phyloP scores from a whole-genome alignment of 2,113 vertebrate species.

The Macaca nemestrina region DNA sequence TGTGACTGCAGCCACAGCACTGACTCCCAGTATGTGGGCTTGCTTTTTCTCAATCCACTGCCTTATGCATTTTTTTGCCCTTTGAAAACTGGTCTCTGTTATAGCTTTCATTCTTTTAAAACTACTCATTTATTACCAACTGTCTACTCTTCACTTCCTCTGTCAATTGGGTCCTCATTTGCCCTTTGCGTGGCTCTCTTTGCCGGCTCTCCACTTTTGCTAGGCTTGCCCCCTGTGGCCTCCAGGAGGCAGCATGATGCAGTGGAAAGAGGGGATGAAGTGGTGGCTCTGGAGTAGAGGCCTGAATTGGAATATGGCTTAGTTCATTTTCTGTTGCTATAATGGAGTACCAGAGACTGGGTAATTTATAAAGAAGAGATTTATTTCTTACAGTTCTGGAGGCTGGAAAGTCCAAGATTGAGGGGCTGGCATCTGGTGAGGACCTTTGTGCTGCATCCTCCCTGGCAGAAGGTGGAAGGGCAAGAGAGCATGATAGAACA shows the following conservation, averaged over 20 bases:
- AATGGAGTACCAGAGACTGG: not conserved
- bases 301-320: not conserved
- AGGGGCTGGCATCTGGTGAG: not conserved
- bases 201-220: not conserved
- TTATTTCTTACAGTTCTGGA: not conserved
- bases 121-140: not conserved
- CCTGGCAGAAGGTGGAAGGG: not conserved
- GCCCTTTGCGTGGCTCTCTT: not conserved
- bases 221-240: not conserved
- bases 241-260: slow-evolving; percentile 48
- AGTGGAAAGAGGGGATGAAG: not conserved
- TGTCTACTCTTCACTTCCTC: not conserved
- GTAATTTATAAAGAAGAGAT: not conserved
- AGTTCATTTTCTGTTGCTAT: not conserved
- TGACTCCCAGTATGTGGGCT: too few species aligned
- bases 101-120: not conserved
- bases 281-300: not conserved
- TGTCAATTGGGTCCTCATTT: accelerated
- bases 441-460: not conserved
- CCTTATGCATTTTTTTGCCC: too few species aligned
- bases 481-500: not conserved
- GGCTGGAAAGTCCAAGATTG: not conserved
- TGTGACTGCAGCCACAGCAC: not conserved
- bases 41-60: not conserved
- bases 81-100: not conserved